phyloP scores from a whole-genome alignment of 2,888 invertebrate species.

The Phengaris alcon region DNA sequence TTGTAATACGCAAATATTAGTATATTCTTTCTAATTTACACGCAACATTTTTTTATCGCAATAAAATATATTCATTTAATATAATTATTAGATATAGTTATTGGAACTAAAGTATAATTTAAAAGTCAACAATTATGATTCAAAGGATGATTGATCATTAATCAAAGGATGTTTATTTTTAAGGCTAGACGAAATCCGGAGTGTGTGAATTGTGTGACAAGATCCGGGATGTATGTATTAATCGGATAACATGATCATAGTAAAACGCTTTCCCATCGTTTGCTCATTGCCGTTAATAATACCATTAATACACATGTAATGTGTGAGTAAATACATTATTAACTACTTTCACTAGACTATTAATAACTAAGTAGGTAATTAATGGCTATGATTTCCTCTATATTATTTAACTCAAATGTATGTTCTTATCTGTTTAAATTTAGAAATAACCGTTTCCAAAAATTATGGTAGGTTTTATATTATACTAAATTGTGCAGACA shows the following conservation, averaged over 20 bases:
- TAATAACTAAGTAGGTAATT: neutral
- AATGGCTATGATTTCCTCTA: conserved; percentile 3
- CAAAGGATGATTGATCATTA: too few species aligned
- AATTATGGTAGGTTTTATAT: neutral
- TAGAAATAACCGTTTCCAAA: neutral
- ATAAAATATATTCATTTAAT: too few species aligned
- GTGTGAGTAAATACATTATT: conserved; percentile 19
- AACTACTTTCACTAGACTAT: conserved; percentile 9
- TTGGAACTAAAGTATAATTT: neutral
- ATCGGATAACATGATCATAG: neutral
- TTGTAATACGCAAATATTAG: neutral
- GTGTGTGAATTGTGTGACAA: neutral
- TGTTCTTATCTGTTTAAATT: neutral
- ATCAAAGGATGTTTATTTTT: neutral
- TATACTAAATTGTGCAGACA: neutral
- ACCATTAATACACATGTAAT: neutral
- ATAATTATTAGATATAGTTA: neutral
- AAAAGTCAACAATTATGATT: neutral
- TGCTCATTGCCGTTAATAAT: neutral
- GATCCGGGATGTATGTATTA: conserved; percentile 12
- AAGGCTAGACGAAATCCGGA: neutral
- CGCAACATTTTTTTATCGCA: too few species aligned
- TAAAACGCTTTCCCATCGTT: conserved; percentile 12
- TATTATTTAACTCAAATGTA: neutral
- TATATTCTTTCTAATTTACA: too few species aligned